A percentile compares a stretch with the other conserved stretches of the same genome.
Evolutionary conservation across 2,888 invertebrate species (phyloP).

Genomic region (Euproctis similis): DNA sequence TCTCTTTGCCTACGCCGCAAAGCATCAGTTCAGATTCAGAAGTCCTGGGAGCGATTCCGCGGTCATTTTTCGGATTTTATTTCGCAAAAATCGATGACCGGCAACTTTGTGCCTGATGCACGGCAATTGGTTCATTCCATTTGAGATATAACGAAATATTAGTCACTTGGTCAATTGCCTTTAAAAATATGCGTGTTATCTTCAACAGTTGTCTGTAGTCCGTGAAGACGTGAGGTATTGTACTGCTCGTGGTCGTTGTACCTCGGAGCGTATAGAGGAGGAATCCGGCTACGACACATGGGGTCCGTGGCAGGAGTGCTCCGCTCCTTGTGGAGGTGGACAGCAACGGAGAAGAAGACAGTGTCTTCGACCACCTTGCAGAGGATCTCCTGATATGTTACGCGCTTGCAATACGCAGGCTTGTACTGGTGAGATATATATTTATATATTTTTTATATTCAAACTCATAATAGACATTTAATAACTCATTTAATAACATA

Average conservation of each 20-base stretch:
- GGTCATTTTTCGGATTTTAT: too few species aligned
- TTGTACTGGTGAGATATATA: slow-evolving; percentile 55
- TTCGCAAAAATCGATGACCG: too few species aligned
- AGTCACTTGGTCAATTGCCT: too few species aligned
- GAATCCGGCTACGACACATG: slow-evolving; percentile 52
- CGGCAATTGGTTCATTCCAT: too few species aligned
- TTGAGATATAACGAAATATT: too few species aligned
- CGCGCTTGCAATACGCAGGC: slow-evolving; percentile 84
- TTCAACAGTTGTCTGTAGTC: slow-evolving; percentile 76
- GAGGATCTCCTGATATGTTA: slow-evolving; percentile 76
- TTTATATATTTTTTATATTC: too few species aligned
- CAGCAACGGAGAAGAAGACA: slow-evolving; percentile 78
- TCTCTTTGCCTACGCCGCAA: too few species aligned
- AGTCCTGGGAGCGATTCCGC: too few species aligned
- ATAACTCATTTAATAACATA: neutral
- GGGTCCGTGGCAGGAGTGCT: slow-evolving; percentile 52
- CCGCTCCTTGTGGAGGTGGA: slow-evolving; percentile 65
- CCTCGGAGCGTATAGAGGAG: slow-evolving; percentile 38
- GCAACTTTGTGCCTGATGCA: too few species aligned
- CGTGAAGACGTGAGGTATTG: slow-evolving; percentile 90
- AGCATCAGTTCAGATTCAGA: too few species aligned
- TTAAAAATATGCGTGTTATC: too few species aligned
- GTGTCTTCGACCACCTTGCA: slow-evolving; percentile 71
- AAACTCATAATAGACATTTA: too few species aligned
- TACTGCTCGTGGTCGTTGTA: slow-evolving; percentile 80